These are phyloP conservation scores for Ptychobarbus kaznakovi DNA, from an alignment of 2,797 vertebrate species.

Conservation along the genomic window DNA sequence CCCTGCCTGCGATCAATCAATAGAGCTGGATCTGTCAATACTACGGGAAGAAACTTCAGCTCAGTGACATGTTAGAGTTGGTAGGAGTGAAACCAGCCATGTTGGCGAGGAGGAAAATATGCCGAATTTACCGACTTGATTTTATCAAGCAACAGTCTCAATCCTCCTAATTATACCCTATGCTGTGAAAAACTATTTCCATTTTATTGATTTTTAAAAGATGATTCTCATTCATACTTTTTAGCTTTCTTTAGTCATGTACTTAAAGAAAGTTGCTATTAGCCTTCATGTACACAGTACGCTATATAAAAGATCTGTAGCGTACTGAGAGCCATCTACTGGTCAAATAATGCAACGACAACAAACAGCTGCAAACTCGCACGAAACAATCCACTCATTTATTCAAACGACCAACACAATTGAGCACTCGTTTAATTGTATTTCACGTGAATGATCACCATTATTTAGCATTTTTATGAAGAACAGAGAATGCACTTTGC, in stretches of 20 bases:
- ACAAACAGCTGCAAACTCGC: background rate
- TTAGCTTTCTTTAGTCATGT: background rate
- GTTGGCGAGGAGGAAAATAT: no score
- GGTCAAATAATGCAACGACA: background rate
- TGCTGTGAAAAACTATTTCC: background rate
- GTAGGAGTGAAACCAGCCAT: background rate
- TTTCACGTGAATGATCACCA: background rate
- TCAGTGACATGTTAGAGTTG: background rate
- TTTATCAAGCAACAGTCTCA: background rate
- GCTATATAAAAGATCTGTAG: background rate
- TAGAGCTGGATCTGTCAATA: conserved; percentile 27
- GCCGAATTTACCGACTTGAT: background rate
- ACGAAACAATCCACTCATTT: background rate
- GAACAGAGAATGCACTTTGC: background rate
- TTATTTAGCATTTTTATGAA: background rate
- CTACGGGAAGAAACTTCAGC: background rate
- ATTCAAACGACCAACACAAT: background rate
- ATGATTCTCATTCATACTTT: background rate
- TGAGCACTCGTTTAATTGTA: background rate
- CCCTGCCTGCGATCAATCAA: background rate
- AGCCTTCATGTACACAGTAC: no score
- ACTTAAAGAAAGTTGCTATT: background rate
- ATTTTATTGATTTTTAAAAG: background rate
- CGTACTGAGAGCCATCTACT: conserved; percentile 31
- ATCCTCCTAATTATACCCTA: background rate